Evolutionary conservation across 2,888 invertebrate species (phyloP), one percentile per base, ranked within the genome.

Genomic region (Latrodectus hesperus): DNA sequence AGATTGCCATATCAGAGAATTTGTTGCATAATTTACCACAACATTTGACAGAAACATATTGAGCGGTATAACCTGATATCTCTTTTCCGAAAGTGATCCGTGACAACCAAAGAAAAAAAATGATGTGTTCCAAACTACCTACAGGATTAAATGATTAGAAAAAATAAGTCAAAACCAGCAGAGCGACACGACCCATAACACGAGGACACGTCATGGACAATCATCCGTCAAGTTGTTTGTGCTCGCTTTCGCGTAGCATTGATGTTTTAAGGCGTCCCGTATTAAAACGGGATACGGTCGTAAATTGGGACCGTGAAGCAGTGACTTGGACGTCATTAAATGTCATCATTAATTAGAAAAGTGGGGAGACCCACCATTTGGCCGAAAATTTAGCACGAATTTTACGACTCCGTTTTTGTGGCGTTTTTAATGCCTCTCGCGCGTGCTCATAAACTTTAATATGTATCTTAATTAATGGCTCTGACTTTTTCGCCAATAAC

Each of bases 381-480:
- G 71, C 22, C 65, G 73, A 87, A 87, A 81, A 81, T 87, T 81
- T 73, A 77, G 80, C 77, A 74, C 76, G 26, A 51, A 71, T 81
- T 87, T 87, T 87, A 87, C 73, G 86, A 82, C 76, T 77, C 12
- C 68, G 74, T 74, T 60, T 79, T 78, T 79, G 84, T 79, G 79
- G 22, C 76, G 80, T 86, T 80, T 84, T 86, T 86, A 86, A 86
- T 86, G 75, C 64, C 72, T 65, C 22, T 74, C 76, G 86, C 77
- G 86, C 86, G 81, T 87, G 86, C 81, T 81, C 86, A 87, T 87
- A 87, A 87, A 87, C 77, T 87, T 87, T 87, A 77, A 87, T 87
- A 87, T 77, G 76, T 70, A 82, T 82, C 86, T 87, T 82, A 81
- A 87, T 87, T 77, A 81, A 87, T 84, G 84, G 84, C 72, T 16